These are phyloP conservation scores for Steinernema feltiae DNA, from an alignment of 1,140 invertebrate genomes.

Conservation along the genomic window DNA sequence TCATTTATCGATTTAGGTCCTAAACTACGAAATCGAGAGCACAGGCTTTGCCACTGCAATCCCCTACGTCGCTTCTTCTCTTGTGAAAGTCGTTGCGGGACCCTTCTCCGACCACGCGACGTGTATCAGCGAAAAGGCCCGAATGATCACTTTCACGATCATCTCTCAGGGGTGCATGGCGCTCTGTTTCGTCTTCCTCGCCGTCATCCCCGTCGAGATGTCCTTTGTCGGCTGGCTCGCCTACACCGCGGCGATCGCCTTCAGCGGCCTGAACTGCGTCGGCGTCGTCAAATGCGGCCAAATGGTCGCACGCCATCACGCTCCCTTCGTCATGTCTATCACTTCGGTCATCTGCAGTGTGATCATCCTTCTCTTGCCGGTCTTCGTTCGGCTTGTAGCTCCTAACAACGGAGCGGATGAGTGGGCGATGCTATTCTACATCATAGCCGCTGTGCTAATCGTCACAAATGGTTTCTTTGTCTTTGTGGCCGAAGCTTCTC, in stretches of 20 bases:
- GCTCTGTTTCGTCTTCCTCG: conserved; percentile 40
- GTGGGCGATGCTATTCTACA: not conserved
- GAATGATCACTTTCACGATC: conserved; percentile 45
- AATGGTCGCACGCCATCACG: conserved; percentile 37
- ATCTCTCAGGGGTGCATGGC: conserved; percentile 42
- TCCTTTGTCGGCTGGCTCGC: conserved; percentile 24
- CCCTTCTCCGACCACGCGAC: conserved; percentile 44
- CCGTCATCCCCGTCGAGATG: conserved; percentile 25
- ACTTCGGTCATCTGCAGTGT: conserved; percentile 16
- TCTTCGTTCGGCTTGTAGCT: conserved; percentile 2
- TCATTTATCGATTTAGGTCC: conserved; percentile 27
- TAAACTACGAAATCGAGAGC: conserved; percentile 35
- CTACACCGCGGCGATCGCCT: conserved; percentile 35
- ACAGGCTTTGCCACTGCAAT: conserved; percentile 49
- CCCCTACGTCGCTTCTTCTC: conserved; percentile 41
- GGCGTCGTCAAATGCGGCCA: conserved; percentile 39
- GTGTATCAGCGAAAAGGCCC: conserved; percentile 35
- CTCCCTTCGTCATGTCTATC: conserved; percentile 25
- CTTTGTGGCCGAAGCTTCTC: not conserved
- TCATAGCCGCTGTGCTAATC: conserved; percentile 18
- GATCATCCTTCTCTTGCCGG: conserved; percentile 11
- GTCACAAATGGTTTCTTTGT: conserved; percentile 20
- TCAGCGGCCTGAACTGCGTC: conserved; percentile 36
- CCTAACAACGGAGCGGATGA: not conserved
- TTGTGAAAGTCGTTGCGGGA: conserved; percentile 46